Evolutionary conservation across 2,888 invertebrate species (phyloP).

Genomic region (Poecilobothrus nobilitatus): DNA sequence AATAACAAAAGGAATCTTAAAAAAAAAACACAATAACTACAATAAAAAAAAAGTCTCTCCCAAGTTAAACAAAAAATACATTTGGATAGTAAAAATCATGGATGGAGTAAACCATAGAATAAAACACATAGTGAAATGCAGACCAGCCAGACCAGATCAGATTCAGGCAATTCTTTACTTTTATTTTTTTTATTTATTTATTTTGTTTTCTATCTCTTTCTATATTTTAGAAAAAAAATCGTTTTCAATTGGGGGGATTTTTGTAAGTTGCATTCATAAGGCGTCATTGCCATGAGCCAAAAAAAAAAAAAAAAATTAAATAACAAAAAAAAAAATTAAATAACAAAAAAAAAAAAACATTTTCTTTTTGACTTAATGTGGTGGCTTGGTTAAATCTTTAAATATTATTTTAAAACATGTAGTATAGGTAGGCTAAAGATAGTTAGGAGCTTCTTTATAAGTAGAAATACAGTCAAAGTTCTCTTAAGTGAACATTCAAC

Average conservation of each 20-base stretch:
- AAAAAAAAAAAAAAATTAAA: neutral
- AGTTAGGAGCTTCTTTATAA: too few relatives aligned
- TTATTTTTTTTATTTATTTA: neutral
- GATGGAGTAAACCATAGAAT: too few relatives aligned
- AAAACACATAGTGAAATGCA: neutral
- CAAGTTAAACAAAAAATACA: too few relatives aligned
- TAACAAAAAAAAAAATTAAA: neutral
- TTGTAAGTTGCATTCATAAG: neutral
- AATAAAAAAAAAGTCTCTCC: too few relatives aligned
- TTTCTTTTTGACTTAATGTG: neutral
- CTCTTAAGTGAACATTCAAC: too few relatives aligned
- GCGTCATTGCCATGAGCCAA: neutral
- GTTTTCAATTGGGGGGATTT: too few relatives aligned
- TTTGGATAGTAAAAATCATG: too few relatives aligned
- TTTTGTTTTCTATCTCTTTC: neutral
- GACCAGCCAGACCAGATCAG: conserved; percentile 6
- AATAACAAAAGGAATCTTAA: neutral
- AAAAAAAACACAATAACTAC: too few relatives aligned
- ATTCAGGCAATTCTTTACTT: neutral
- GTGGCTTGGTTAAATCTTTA: neutral
- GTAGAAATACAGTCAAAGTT: too few relatives aligned
- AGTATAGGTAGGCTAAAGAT: too few relatives aligned
- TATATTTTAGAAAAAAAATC: neutral
- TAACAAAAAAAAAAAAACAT: neutral
- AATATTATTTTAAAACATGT: neutral